phyloP scores from a whole-genome alignment of 2,888 invertebrate genomes.

The Coecobrya sp. region DNA sequence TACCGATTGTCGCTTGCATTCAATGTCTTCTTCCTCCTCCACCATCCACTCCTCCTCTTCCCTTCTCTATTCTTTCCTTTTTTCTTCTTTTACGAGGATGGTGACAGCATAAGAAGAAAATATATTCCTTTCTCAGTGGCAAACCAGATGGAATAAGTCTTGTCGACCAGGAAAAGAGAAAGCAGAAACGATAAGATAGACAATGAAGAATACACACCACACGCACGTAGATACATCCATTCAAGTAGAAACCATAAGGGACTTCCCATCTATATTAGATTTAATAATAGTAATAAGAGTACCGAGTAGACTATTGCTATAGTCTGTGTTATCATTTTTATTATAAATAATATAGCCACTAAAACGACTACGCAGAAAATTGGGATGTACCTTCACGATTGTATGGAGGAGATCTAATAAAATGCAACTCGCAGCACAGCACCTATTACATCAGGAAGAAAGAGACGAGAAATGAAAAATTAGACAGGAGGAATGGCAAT shows the following conservation, averaged over 20 bases:
- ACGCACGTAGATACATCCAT: slow-evolving; percentile 36
- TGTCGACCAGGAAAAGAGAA: slow-evolving; percentile 39
- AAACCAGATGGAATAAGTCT: slow-evolving; percentile 78
- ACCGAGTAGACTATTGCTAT: neutral
- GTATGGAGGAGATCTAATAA: slow-evolving; percentile 24
- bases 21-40: slow-evolving; percentile 62
- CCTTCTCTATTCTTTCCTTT: neutral
- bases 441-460: slow-evolving; percentile 38
- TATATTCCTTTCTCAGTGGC: slow-evolving; percentile 47
- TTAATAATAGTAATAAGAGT: slow-evolving; percentile 49
- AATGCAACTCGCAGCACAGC: slow-evolving; percentile 14
- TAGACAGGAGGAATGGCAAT: slow-evolving; percentile 80
- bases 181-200: slow-evolving; percentile 4
- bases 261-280: slow-evolving; percentile 35
- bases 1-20: slow-evolving; percentile 67
- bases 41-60: slow-evolving; percentile 34
- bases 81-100: slow-evolving; percentile 34
- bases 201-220: slow-evolving; percentile 11
- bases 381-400: slow-evolving; percentile 10
- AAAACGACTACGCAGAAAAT: slow-evolving; percentile 54
- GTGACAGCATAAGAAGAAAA: slow-evolving; percentile 58
- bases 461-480: slow-evolving; percentile 74
- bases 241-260: slow-evolving; percentile 14
- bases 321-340: slow-evolving; percentile 71
- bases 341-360: slow-evolving; percentile 74